These are phyloP conservation scores for Gallinago solitaria DNA, from an alignment of 2,797 vertebrate genomes.

Conservation along the genomic window DNA sequence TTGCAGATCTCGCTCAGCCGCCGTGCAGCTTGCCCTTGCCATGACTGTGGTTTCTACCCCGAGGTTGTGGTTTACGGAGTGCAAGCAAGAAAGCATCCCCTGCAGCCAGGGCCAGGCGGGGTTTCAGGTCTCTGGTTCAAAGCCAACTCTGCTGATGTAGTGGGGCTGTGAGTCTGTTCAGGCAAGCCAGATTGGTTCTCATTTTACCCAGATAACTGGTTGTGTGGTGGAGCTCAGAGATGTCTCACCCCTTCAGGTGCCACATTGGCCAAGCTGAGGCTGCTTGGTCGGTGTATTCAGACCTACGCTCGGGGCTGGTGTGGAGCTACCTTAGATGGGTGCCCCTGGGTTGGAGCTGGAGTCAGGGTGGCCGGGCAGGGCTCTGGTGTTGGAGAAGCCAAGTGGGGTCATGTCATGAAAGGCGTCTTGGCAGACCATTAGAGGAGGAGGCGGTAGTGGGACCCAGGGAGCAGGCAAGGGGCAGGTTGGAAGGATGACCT, in stretches of 20 bases:
- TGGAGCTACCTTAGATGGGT: not conserved
- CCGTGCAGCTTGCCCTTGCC: not conserved
- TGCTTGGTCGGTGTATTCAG: not conserved
- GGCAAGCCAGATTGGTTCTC: not conserved
- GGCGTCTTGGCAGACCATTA: not conserved
- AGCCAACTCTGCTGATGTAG: accelerated
- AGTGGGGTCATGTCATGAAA: accelerated
- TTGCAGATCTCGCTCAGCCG: not conserved
- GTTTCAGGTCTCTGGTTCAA: not conserved
- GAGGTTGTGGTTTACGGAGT: not conserved
- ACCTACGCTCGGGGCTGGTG: not conserved
- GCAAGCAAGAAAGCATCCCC: not conserved
- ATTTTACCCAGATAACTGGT: not conserved
- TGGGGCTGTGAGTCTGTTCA: not conserved
- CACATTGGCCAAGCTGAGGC: not conserved
- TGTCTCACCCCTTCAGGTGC: not conserved
- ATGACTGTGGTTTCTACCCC: not conserved
- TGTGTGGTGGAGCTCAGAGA: not conserved
- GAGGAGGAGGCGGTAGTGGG: not conserved
- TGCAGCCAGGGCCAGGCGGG: accelerated
- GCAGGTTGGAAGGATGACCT: not conserved
- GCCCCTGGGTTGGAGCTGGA: not conserved
- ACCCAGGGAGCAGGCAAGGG: not conserved
- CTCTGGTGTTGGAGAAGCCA: not conserved
- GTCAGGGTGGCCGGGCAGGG: not conserved